phyloP scores from a whole-genome alignment of 2,888 invertebrate genomes.

The Thecocarcelia acutangulata region DNA sequence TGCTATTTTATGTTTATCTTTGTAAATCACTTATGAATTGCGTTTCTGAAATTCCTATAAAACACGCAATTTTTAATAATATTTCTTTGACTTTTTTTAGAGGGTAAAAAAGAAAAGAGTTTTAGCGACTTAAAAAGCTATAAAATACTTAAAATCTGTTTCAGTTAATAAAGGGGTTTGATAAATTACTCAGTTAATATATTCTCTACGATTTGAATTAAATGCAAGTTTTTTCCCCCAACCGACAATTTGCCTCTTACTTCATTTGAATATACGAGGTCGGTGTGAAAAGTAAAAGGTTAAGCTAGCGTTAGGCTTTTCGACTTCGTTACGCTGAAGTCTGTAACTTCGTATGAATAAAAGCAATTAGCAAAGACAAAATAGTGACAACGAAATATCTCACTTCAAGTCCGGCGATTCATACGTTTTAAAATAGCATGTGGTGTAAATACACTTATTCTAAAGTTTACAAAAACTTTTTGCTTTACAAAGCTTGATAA shows the following conservation, averaged over 20 bases:
- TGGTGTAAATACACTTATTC: too few species aligned
- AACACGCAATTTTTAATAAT: slow-evolving; percentile 38
- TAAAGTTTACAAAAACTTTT: too few species aligned
- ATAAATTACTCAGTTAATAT: slow-evolving; percentile 43
- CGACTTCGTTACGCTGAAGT: too few species aligned
- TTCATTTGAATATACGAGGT: slow-evolving; percentile 8
- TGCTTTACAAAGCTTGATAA: too few species aligned
- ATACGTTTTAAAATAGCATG: too few species aligned
- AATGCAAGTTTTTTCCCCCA: slow-evolving; percentile 34
- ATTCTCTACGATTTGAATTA: slow-evolving; percentile 30
- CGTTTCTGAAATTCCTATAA: slow-evolving; percentile 15
- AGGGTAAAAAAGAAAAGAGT: slow-evolving; percentile 7
- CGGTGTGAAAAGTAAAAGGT: too few species aligned
- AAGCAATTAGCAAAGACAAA: too few species aligned
- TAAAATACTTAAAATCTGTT: slow-evolving; percentile 34
- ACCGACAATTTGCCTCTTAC: slow-evolving; percentile 17
- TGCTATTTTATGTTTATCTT: slow-evolving; percentile 15
- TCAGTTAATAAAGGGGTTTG: slow-evolving; percentile 11
- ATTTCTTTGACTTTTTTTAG: neutral
- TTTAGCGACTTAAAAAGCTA: slow-evolving; percentile 15
- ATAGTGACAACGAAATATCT: too few species aligned
- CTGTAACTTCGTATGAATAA: too few species aligned
- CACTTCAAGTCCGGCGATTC: too few species aligned
- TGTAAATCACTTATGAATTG: slow-evolving; percentile 46
- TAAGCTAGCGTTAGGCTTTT: too few species aligned